Percentiles rank a stretch among this genome's conserved stretches.
These are phyloP conservation scores for Noctua fimbriata DNA, from an alignment of 2,888 invertebrate genomes.

Conservation along the genomic window DNA sequence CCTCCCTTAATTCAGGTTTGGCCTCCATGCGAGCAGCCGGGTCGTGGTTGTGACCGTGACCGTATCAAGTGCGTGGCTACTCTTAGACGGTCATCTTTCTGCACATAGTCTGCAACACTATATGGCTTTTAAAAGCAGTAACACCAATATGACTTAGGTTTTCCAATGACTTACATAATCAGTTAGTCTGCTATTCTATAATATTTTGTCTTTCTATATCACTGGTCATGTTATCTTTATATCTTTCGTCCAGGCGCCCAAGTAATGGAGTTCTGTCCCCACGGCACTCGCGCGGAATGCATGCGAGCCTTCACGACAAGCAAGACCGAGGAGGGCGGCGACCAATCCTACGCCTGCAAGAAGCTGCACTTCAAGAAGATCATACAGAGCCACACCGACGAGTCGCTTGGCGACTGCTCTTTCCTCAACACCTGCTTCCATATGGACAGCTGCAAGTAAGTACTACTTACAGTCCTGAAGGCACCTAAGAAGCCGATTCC, in stretches of 20 bases:
- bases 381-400: constrained; percentile 97
- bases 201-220: not conserved
- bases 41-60: not conserved
- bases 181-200: not conserved
- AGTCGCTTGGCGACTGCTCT: constrained; percentile 98
- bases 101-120: not conserved
- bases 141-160: not conserved
- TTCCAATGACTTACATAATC: not conserved
- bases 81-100: not conserved
- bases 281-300: constrained; percentile 98
- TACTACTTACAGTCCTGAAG: not conserved
- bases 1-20: not conserved
- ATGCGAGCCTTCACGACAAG: constrained; percentile 81
- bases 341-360: constrained; percentile 90
- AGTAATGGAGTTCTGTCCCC: constrained; percentile 98
- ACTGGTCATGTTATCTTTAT: not conserved
- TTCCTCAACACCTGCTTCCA: constrained; percentile 99
- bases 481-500: too few species aligned
- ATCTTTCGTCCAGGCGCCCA: constrained; percentile 91
- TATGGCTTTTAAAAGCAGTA: not conserved
- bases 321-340: constrained; percentile 68
- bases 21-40: not conserved
- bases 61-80: not conserved
- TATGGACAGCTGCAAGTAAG: constrained; percentile 99
- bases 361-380: constrained; percentile 99